Evolutionary conservation across 2,888 invertebrate genomes (phyloP), one percentile per base, ranked within the genome.

Genomic region (Agrochola macilenta): DNA sequence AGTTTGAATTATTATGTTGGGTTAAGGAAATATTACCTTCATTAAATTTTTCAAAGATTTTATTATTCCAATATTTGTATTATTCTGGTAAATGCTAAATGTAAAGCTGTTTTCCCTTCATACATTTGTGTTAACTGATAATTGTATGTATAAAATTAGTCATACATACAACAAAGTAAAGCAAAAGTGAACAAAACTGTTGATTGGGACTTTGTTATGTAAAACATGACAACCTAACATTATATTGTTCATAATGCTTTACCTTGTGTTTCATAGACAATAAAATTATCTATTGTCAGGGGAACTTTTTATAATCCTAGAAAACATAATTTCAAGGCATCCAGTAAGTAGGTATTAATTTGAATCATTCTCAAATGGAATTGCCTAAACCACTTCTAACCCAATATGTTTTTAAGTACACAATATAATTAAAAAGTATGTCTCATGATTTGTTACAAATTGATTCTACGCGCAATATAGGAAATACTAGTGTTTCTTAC

Each of bases 71-170:
- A 39, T 58, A 52, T 35, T 52, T 30, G 5, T 57, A n/a, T 46
- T 58, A 49, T 64, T 78, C 12, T 64, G 26, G 23, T 12, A 69
- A 30, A 26, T 49, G 23, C 30, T 23, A 54, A 63, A 76, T 35
- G 5, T 20, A 17, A 78, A 54, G 43, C 30, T 14, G 35, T 35
- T 58, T 63, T 49, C 26, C 23, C 5, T 57, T 52, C 0, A 12
- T 26, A 65, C 2, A 61, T 81, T 54, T 61, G 57, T 9, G 0
- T 68, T 14, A 68, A 68, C 61, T 80, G 74, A 61, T 79, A 69
- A 49, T 39, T 43, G 26, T 30, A 57, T 57, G 12, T 26, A 70
- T 46, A 57, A 74, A 70, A 26, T 79, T 58, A 73, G 35, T 64
- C 43, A 54, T 68, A 30, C 14, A 69, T 57, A 49, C 39, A 79